Base-by-base conservation (phyloP, 1,140 invertebrate genomes). In the Pomacea maculata region DNA sequence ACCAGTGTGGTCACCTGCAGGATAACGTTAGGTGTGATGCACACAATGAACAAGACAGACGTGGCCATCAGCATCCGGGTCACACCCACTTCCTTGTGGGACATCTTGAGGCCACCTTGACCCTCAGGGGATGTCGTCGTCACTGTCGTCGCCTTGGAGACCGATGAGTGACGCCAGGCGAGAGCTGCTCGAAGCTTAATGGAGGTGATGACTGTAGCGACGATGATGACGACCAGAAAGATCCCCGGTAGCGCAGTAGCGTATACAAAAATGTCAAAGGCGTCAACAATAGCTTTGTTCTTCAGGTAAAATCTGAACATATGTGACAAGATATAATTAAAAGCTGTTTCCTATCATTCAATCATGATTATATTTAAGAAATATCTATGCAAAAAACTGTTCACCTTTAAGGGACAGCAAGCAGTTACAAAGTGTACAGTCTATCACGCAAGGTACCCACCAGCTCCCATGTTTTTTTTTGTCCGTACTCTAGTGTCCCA, bases 11-110 rank as follows among this genome's bases (percentile, higher is more conserved):
- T 15, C 52, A 79, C 8, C 68, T 79, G 78, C 9, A 61, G 54
- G 1, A 71, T 6, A 11, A 70, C 10, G 63, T 45, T 79, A 25
- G 78, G 78, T 8, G 78, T 52, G 2, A 71, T 14, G 52, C 78
- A 79, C 34, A 79, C 68, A 12, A 79, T 34, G 68, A 78, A 79
- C n/a, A 79, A 65, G 12, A 79, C 52, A 55, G 78, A 79, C 15
- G 67, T 71, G 52, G 9, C 54, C 63, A 70, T 70, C 52, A 79
- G 21, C 78, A 72, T 79, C 67, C 52, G 25, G 52, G 74, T 75
- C 74, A 75, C 54, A 34, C 54, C 74, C 19, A 61, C 25, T 57
- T 75, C 52, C 34, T 29, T 21, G 14, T 4, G 52, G 19, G 15
- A 25, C 55, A 61, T 54, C 54, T 17, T 15, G 19, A 61, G 17